A percentile compares a stretch with the other conserved stretches of the same genome.
phyloP scores from a whole-genome alignment of 2,113 vertebrate genomes.

The Chaenogobius annularis region DNA sequence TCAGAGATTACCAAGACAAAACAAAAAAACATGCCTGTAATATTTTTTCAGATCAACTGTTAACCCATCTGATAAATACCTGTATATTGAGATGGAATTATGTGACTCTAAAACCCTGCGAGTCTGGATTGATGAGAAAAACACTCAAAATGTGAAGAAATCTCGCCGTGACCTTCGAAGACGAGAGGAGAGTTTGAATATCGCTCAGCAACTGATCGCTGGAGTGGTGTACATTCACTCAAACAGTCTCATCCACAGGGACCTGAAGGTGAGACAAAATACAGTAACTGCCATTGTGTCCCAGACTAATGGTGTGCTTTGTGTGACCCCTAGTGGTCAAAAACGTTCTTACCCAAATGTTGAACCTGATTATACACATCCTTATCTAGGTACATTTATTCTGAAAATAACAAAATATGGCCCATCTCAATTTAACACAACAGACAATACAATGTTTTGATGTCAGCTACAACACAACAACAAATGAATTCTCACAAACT shows the following conservation, averaged over 20 bases:
- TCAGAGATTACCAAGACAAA: neutral
- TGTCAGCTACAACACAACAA: too few species aligned
- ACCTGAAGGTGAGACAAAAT: slow-evolving; percentile 70
- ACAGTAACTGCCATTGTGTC: neutral
- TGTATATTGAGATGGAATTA: slow-evolving; percentile 81
- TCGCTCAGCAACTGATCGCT: slow-evolving; percentile 56
- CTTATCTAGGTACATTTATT: too few species aligned
- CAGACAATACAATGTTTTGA: too few species aligned
- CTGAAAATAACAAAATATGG: too few species aligned
- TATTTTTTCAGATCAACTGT: slow-evolving; percentile 48
- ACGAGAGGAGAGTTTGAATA: slow-evolving; percentile 39
- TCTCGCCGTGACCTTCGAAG: slow-evolving; percentile 37
- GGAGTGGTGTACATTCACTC: slow-evolving; percentile 75
- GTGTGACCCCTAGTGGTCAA: neutral
- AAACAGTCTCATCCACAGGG: slow-evolving; percentile 69
- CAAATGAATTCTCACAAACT: too few species aligned
- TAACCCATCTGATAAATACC: slow-evolving; percentile 25
- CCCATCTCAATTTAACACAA: too few species aligned
- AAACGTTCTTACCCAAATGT: neutral
- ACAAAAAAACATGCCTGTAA: neutral
- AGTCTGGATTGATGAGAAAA: slow-evolving; percentile 69
- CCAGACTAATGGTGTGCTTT: neutral
- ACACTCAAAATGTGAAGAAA: slow-evolving; percentile 42
- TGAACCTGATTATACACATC: too few species aligned
- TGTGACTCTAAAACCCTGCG: slow-evolving; percentile 66